phyloP scores from a whole-genome alignment of 2,113 vertebrate species.

The Oncorhynchus masou region DNA sequence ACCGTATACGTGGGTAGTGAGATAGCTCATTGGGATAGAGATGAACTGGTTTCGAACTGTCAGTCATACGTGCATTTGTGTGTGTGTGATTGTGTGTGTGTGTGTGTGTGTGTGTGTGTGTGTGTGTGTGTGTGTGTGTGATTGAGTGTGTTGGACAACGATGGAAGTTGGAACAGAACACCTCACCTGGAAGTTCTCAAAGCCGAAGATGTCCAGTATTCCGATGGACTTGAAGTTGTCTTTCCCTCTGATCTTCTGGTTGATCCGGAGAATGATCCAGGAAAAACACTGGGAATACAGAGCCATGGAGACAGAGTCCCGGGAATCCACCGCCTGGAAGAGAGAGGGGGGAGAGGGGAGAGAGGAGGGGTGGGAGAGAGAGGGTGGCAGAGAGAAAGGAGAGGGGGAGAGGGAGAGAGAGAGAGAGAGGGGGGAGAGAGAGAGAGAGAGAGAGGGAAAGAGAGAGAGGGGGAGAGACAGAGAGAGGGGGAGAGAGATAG shows the following conservation, averaged over 20 bases:
- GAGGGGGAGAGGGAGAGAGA: too few species aligned
- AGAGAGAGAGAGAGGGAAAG: too few species aligned
- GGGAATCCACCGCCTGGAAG: slow-evolving; percentile 84
- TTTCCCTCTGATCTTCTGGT: slow-evolving; percentile 86
- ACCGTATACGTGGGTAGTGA: neutral
- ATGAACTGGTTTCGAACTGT: too few species aligned
- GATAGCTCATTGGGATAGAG: too few species aligned
- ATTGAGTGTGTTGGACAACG: neutral
- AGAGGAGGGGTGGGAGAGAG: too few species aligned
- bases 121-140: neutral
- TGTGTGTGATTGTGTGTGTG: neutral
- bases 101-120: neutral
- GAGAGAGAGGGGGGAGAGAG: too few species aligned
- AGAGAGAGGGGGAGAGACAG: accelerated
- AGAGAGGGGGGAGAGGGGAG: neutral
- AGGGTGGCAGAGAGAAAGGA: too few species aligned
- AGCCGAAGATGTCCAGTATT: slow-evolving; percentile 93
- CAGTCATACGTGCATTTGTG: too few species aligned
- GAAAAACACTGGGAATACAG: slow-evolving; percentile 92
- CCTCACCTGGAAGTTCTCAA: slow-evolving; percentile 90
- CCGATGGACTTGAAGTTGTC: slow-evolving; percentile 95
- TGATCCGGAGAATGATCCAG: slow-evolving; percentile 90
- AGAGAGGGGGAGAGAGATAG: too few species aligned
- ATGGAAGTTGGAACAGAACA: neutral
- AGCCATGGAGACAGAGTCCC: slow-evolving; percentile 90